These are phyloP conservation scores for Halcyon leucocephala DNA, from an alignment of 2,797 vertebrate genomes.

Conservation along the genomic window DNA sequence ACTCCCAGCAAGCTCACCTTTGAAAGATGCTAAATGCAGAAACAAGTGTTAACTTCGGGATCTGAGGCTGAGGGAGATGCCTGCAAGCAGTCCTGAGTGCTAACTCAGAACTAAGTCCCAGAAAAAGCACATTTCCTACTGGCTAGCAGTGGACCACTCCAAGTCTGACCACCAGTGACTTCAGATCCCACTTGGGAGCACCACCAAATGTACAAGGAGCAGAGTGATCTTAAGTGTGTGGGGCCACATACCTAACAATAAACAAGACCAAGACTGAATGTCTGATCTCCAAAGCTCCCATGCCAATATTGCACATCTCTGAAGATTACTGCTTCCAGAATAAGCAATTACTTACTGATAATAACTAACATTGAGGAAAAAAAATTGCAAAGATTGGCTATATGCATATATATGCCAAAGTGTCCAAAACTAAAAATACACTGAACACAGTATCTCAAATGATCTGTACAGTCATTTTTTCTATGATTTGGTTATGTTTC, in stretches of 20 bases:
- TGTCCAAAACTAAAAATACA: neutral
- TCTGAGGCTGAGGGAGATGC: neutral
- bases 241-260: rapidly evolving
- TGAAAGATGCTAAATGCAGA: neutral
- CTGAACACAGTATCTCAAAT: neutral
- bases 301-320: neutral
- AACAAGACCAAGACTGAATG: neutral
- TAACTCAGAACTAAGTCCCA: neutral
- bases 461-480: neutral
- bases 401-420: neutral
- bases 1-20: neutral
- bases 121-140: neutral
- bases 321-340: neutral
- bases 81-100: neutral
- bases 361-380: neutral
- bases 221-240: neutral
- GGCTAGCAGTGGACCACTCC: neutral
- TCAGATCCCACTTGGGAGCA: neutral
- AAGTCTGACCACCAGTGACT: neutral
- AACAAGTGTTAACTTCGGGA: neutral
- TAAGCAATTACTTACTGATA: neutral
- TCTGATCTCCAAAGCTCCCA: neutral
- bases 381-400: neutral
- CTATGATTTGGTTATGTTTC: neutral
- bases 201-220: neutral